Percentiles rank a stretch among this genome's conserved stretches.
phyloP scores from a whole-genome alignment of 2,113 vertebrate species.

The Gracilinanus agilis region DNA sequence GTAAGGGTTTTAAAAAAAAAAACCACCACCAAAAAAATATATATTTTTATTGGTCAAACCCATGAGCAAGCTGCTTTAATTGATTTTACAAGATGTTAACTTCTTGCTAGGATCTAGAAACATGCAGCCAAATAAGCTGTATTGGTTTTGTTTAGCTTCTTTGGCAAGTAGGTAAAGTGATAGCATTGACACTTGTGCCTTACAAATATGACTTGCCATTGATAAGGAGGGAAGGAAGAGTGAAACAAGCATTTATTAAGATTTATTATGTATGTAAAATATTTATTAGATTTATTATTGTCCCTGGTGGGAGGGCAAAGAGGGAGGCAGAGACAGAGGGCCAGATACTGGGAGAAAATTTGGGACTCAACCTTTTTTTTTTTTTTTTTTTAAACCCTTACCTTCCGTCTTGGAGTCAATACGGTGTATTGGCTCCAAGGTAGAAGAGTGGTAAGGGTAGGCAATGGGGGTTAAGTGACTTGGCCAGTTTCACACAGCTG shows the following conservation, averaged over 20 bases:
- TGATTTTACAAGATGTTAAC: not conserved
- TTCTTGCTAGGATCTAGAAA: not conserved
- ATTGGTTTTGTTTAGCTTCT: not conserved
- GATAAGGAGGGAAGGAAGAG: not conserved
- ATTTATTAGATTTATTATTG: too few species aligned
- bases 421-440: too few species aligned
- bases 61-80: not conserved
- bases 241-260: not conserved
- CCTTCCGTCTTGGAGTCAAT: too few species aligned
- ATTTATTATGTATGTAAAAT: too few species aligned
- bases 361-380: too few species aligned
- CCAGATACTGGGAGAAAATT: too few species aligned
- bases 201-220: not conserved
- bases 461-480: too few species aligned
- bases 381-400: too few species aligned
- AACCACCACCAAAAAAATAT: not conserved
- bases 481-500: too few species aligned
- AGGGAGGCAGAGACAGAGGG: too few species aligned
- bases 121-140: not conserved
- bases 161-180: not conserved
- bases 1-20: not conserved
- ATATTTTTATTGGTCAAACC: not conserved
- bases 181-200: not conserved
- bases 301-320: too few species aligned
- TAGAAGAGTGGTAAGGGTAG: too few species aligned